Conservation (phyloP, 1,140 invertebrate species). For the Drosophila sucinea region DNA sequence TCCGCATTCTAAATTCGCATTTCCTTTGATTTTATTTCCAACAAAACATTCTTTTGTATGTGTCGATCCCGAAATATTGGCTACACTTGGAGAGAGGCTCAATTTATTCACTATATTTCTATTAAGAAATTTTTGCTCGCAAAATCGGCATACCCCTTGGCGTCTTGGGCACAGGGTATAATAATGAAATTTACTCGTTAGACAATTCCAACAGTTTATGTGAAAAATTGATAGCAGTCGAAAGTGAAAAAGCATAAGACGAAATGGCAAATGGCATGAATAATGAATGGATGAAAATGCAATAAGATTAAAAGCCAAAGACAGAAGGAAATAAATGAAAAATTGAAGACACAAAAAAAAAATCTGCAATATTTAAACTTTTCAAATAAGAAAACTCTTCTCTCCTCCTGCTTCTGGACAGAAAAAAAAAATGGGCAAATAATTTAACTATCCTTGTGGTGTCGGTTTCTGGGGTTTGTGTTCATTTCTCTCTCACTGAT, state of each 20-base stretch:
- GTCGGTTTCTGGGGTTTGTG: conserved; percentile 27
- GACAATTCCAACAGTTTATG: conserved; percentile 61
- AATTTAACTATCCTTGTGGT: conserved; percentile 60
- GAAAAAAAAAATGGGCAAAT: conserved; percentile 44
- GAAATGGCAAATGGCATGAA: conserved; percentile 28
- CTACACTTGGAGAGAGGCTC: no score
- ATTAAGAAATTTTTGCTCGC: no score
- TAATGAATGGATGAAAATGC: conserved; percentile 38
- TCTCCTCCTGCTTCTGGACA: no score
- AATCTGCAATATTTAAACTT: conserved; percentile 11
- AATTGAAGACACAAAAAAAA: conserved; percentile 12
- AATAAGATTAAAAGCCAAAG: conserved; percentile 32
- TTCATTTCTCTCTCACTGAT: conserved; percentile 28
- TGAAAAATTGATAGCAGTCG: conserved; percentile 55
- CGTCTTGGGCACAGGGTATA: conserved; percentile 17
- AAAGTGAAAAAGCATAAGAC: conserved; percentile 28
- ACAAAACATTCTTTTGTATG: no score
- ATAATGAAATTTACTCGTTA: conserved; percentile 79
- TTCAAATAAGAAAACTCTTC: conserved; percentile 4
- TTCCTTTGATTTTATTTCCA: no score
- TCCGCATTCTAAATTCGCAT: no score
- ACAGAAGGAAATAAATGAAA: conserved; percentile 16
- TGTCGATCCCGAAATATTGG: no score
- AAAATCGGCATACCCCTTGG: background rate
- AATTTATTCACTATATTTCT: no score